Conservation (phyloP, 2,888 invertebrate genomes). For the Himalopsyche tibetana region DNA sequence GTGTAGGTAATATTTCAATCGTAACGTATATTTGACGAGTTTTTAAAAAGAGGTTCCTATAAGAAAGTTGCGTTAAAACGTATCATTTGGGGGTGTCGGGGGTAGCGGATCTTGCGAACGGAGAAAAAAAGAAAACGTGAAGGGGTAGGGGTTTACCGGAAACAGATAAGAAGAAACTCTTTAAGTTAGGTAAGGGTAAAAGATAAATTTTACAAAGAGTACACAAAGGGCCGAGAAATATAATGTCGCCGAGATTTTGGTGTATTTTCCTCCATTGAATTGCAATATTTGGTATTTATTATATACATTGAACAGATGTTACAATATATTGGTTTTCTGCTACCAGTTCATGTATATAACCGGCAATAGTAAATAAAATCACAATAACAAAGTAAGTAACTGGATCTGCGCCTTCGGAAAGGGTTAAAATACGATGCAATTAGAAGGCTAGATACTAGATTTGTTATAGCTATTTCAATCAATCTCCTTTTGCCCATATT, state of each 20-base stretch:
- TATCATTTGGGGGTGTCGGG: slow-evolving; percentile 22
- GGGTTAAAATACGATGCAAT: no score
- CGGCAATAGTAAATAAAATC: no score
- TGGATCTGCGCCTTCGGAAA: no score
- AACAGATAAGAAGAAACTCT: slow-evolving; percentile 31
- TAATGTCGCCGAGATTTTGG: background rate
- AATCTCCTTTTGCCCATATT: no score
- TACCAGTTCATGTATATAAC: no score
- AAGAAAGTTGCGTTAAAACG: slow-evolving; percentile 30
- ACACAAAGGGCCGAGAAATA: slow-evolving; percentile 3
- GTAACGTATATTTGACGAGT: slow-evolving; percentile 55
- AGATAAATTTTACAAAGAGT: slow-evolving; percentile 31
- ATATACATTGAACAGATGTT: background rate
- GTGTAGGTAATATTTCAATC: slow-evolving; percentile 39
- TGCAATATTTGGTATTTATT: background rate
- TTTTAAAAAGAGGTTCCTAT: slow-evolving; percentile 46
- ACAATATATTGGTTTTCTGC: no score
- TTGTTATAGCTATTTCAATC: no score
- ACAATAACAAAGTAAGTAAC: no score
- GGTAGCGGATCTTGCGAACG: slow-evolving; percentile 37
- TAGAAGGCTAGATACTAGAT: no score
- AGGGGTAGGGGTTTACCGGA: slow-evolving; percentile 5
- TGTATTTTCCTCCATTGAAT: background rate
- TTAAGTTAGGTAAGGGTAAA: slow-evolving; percentile 22
- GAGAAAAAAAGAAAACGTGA: slow-evolving; percentile 1